A percentile compares a stretch with the other conserved stretches of the same genome.
Conservation (phyloP, 2,113 vertebrate genomes). For the Oxyura jamaicensis region DNA sequence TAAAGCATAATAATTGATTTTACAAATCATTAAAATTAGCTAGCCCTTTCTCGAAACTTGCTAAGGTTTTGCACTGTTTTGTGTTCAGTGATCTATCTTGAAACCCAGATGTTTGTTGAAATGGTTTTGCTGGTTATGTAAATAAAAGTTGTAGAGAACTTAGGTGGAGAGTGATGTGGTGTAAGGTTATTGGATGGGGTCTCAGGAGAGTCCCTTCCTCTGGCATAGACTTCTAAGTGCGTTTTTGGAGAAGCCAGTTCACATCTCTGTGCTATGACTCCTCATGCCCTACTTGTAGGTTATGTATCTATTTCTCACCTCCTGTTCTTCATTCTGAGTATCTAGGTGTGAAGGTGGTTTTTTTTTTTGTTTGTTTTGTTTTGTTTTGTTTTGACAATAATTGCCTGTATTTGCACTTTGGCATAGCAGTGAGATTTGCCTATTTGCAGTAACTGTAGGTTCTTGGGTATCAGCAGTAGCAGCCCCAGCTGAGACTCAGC, state of each 20-base stretch:
- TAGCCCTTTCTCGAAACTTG: background rate
- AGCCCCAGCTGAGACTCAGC: background rate
- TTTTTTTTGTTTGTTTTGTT: background rate
- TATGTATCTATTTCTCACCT: background rate
- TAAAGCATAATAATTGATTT: constrained; percentile 27
- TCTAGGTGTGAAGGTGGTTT: background rate
- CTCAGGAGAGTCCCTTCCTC: background rate
- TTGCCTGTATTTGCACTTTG: background rate
- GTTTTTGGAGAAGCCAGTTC: background rate
- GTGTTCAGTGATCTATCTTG: background rate
- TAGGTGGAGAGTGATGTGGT: background rate
- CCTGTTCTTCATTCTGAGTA: background rate
- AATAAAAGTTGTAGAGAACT: background rate
- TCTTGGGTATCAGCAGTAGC: background rate
- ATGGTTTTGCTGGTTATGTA: background rate
- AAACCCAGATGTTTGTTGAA: background rate
- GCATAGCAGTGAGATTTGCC: background rate
- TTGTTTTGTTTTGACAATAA: background rate
- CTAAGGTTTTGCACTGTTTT: background rate
- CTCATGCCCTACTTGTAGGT: background rate
- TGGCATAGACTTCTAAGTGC: background rate
- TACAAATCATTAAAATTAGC: constrained; percentile 26
- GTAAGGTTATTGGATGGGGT: background rate
- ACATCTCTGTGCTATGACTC: background rate
- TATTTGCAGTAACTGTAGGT: background rate